Conservation (phyloP, 2,888 invertebrate species). For the Eumacrocentrus americanus region DNA sequence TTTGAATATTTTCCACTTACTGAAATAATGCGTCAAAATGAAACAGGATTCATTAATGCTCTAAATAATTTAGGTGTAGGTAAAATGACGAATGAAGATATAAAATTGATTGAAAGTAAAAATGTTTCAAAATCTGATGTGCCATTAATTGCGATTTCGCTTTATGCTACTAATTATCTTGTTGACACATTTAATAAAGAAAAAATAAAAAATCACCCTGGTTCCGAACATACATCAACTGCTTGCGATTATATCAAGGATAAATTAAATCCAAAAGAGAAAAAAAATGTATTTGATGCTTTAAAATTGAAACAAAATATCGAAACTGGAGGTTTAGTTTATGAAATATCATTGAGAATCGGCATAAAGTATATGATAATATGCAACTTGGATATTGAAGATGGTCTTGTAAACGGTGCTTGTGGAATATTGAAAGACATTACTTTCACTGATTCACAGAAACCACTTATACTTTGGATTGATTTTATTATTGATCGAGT, state of each 20-base stretch:
- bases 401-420: conserved; percentile 14
- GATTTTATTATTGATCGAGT: too few relatives aligned
- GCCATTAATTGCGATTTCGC: conserved; percentile 22
- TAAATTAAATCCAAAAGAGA: background rate
- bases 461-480: too few relatives aligned
- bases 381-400: background rate
- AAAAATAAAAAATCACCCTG: background rate
- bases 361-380: conserved; percentile 7
- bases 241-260: background rate
- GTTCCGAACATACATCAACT: background rate
- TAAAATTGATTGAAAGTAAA: conserved; percentile 35
- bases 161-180: conserved; percentile 10
- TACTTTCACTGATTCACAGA: conserved; percentile 36
- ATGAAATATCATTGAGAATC: conserved; percentile 1
- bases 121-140: conserved; percentile 20
- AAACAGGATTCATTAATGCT: conserved; percentile 39
- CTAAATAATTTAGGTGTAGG: conserved; percentile 42
- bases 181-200: background rate
- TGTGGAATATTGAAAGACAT: conserved; percentile 13
- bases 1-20: conserved; percentile 45
- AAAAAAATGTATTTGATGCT: background rate
- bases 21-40: conserved; percentile 47
- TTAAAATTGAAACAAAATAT: too few relatives aligned
- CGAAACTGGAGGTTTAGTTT: background rate
- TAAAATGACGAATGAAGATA: conserved; percentile 37